Conservation (phyloP, 2,888 invertebrate genomes). For the Pammene fasciana region DNA sequence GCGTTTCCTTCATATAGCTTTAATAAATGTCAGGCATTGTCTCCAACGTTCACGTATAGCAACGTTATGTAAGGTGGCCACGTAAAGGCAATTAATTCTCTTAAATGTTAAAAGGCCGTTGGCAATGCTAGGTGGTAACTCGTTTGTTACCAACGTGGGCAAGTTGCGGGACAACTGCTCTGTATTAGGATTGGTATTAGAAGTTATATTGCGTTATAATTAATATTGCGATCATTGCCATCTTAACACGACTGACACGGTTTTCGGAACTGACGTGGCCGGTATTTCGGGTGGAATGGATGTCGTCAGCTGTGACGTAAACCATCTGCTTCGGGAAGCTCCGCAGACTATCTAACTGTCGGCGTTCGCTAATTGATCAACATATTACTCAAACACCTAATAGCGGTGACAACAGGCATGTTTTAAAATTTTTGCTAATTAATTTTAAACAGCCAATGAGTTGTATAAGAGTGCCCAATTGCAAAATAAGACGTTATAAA, state of each 20-base stretch:
- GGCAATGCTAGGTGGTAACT: slow-evolving; percentile 36
- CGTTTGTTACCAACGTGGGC: slow-evolving; percentile 36
- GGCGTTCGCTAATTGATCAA: slow-evolving; percentile 3
- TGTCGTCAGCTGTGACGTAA: slow-evolving; percentile 68
- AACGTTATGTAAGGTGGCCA: slow-evolving; percentile 34
- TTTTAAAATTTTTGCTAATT: slow-evolving; percentile 21
- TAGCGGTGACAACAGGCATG: not conserved
- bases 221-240: slow-evolving; percentile 56
- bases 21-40: slow-evolving; percentile 70
- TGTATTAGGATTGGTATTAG: slow-evolving; percentile 37
- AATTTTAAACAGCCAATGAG: slow-evolving; percentile 48
- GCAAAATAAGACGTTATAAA: slow-evolving; percentile 71
- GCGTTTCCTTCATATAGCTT: slow-evolving; percentile 48
- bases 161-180: slow-evolving; percentile 31
- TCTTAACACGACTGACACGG: slow-evolving; percentile 76
- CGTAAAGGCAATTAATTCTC: slow-evolving; percentile 41
- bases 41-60: slow-evolving; percentile 46
- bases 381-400: not conserved
- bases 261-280: slow-evolving; percentile 68
- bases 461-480: slow-evolving; percentile 61
- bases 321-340: slow-evolving; percentile 72
- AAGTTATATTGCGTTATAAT: slow-evolving; percentile 45
- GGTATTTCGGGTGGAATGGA: slow-evolving; percentile 67
- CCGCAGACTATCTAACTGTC: slow-evolving; percentile 43
- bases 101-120: slow-evolving; percentile 40